phyloP scores from a whole-genome alignment of 2,888 invertebrate species.

The Beris chalybata region DNA sequence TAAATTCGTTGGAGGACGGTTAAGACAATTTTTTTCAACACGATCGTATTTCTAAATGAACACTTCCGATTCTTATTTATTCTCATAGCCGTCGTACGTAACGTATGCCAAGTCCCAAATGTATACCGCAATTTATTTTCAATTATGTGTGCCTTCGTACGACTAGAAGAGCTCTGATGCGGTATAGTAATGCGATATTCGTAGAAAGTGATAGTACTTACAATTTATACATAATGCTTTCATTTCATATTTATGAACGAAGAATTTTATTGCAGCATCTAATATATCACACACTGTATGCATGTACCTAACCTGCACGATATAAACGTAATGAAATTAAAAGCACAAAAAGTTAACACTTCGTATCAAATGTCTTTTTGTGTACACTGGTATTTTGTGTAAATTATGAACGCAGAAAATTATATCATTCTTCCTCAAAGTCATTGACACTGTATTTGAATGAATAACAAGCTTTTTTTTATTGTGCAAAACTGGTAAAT shows the following conservation, averaged over 20 bases:
- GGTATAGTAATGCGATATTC: not conserved
- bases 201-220: slow-evolving; percentile 21
- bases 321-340: not conserved
- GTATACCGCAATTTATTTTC: too few species aligned
- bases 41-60: slow-evolving; percentile 7
- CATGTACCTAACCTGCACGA: not conserved
- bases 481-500: too few species aligned
- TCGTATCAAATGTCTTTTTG: slow-evolving; percentile 10
- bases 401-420: slow-evolving; percentile 10
- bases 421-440: slow-evolving; percentile 8
- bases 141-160: not conserved
- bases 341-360: not conserved
- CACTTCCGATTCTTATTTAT: slow-evolving; percentile 10
- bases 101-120: too few species aligned
- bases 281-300: slow-evolving; percentile 1
- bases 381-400: not conserved
- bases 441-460: slow-evolving; percentile 12
- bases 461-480: slow-evolving; percentile 3
- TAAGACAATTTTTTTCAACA: not conserved
- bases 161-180: not conserved
- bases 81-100: not conserved
- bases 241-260: slow-evolving; percentile 1
- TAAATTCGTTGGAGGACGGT: not conserved
- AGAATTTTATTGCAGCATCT: slow-evolving; percentile 10
- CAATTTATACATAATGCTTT: slow-evolving; percentile 9